Evolutionary conservation across 2,888 invertebrate species (phyloP).

Genomic region (Pseudococcus longispinus): DNA sequence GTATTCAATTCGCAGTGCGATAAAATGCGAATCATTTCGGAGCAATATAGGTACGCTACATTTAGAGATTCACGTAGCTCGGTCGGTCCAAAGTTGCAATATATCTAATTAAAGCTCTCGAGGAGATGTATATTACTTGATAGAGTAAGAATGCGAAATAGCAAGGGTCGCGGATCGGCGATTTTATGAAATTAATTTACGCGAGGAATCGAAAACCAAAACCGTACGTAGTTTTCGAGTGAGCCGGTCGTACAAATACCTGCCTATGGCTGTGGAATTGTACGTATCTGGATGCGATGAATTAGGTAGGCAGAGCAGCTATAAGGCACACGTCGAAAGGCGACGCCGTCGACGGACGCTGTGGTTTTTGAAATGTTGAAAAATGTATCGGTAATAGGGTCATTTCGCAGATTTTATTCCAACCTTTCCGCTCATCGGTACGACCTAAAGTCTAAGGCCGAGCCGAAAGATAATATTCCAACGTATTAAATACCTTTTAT

Average conservation of each 20-base stretch:
- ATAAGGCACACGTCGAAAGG: neutral
- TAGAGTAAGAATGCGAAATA: neutral
- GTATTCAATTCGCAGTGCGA: neutral
- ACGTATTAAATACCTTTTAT: slow-evolving; percentile 16
- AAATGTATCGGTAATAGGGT: neutral
- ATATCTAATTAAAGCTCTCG: slow-evolving; percentile 1
- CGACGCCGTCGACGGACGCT: too few species aligned
- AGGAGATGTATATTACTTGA: neutral
- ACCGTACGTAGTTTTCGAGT: neutral
- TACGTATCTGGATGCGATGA: neutral
- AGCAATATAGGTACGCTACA: neutral
- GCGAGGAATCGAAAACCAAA: neutral
- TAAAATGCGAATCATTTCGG: neutral
- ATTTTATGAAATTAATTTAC: neutral
- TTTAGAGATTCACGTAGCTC: neutral
- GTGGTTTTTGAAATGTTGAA: neutral
- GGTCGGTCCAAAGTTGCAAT: neutral
- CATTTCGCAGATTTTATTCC: neutral
- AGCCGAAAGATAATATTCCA: neutral
- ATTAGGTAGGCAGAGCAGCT: neutral
- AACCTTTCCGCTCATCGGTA: neutral
- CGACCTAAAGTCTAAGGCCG: neutral
- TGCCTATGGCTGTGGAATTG: neutral
- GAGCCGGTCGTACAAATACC: neutral
- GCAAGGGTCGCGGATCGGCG: neutral